Percentiles rank a stretch among this genome's conserved stretches.
Conservation (phyloP, 1,140 invertebrate species). For the Ips nitidus region DNA sequence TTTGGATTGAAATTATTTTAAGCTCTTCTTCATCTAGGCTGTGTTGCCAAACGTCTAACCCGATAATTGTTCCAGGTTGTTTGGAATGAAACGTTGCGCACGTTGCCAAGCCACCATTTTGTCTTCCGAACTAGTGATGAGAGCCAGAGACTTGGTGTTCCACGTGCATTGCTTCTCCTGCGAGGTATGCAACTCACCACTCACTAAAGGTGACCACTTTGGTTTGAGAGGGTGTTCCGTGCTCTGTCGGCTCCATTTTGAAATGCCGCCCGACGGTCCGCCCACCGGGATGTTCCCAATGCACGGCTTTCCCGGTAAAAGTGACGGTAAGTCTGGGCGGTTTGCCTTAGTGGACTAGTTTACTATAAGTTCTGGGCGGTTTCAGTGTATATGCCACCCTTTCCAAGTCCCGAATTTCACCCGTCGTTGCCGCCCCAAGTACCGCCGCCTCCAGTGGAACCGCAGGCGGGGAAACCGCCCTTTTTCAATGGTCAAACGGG, state of each 20-base stretch:
- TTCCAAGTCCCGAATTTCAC: conserved; percentile 59
- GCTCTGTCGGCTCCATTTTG: conserved; percentile 72
- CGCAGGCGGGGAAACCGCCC: conserved; percentile 54
- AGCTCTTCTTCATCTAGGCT: too few relatives aligned
- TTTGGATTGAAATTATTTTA: too few relatives aligned
- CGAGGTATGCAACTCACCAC: conserved; percentile 80
- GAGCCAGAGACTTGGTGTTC: conserved; percentile 89
- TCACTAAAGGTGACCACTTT: conserved; percentile 91
- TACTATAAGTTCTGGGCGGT: conserved; percentile 30
- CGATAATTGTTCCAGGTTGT: conserved; percentile 64
- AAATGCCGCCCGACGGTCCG: conserved; percentile 65
- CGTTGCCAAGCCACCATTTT: conserved; percentile 88
- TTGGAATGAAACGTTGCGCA: conserved; percentile 80
- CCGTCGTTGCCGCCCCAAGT: conserved; percentile 48
- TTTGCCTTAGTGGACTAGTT: neutral
- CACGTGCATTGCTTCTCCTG: conserved; percentile 95
- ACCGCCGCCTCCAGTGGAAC: conserved; percentile 47
- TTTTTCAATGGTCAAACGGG: conserved; percentile 64
- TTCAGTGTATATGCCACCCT: conserved; percentile 56
- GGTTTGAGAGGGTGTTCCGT: conserved; percentile 84
- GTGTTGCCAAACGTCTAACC: too few relatives aligned
- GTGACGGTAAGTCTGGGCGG: conserved; percentile 20
- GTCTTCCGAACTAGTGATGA: conserved; percentile 94
- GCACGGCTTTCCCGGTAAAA: conserved; percentile 45
- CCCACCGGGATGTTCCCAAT: conserved; percentile 64